These are phyloP conservation scores for Nephrocerus scutellatus DNA, from an alignment of 2,888 invertebrate species.

Conservation along the genomic window DNA sequence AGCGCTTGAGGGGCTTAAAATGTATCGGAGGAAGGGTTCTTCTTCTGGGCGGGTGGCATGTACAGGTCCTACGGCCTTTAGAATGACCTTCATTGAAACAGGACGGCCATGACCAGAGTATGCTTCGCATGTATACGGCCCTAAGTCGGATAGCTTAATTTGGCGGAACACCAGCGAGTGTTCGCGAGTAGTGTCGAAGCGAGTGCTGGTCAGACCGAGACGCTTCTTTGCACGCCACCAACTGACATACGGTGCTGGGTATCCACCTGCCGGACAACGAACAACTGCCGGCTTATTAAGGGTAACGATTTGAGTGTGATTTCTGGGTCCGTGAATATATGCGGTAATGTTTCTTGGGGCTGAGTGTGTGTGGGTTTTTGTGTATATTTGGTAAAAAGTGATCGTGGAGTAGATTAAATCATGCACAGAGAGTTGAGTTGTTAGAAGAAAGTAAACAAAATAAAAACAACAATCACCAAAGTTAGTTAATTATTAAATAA, in stretches of 20 bases:
- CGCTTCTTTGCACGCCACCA: conserved; percentile 78
- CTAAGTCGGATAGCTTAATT: conserved; percentile 65
- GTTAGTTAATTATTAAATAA: conserved; percentile 25
- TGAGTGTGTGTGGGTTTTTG: conserved; percentile 20
- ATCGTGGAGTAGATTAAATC: conserved; percentile 7
- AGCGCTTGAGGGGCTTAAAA: conserved; percentile 52
- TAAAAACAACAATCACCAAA: too few species aligned
- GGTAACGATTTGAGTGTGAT: conserved; percentile 60
- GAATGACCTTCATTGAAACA: conserved; percentile 66
- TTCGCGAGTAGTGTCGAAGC: conserved; percentile 61
- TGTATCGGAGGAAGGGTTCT: conserved; percentile 54
- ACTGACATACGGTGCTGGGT: conserved; percentile 69
- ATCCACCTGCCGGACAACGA: conserved; percentile 75
- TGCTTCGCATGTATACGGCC: conserved; percentile 82
- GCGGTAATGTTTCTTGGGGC: conserved; percentile 46
- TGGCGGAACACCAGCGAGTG: conserved; percentile 67
- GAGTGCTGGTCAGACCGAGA: conserved; percentile 57
- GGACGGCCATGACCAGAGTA: conserved; percentile 75
- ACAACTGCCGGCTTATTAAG: conserved; percentile 64
- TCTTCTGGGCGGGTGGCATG: conserved; percentile 54
- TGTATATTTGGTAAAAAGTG: too few species aligned
- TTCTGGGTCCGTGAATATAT: conserved; percentile 61
- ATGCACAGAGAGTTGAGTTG: conserved; percentile 21
- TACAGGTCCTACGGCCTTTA: conserved; percentile 68
- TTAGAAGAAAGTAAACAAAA: conserved; percentile 13